Percentiles rank a stretch among this genome's conserved stretches.
Evolutionary conservation across 1,140 invertebrate genomes (phyloP).

Genomic region (Dendrolimus punctatus): DNA sequence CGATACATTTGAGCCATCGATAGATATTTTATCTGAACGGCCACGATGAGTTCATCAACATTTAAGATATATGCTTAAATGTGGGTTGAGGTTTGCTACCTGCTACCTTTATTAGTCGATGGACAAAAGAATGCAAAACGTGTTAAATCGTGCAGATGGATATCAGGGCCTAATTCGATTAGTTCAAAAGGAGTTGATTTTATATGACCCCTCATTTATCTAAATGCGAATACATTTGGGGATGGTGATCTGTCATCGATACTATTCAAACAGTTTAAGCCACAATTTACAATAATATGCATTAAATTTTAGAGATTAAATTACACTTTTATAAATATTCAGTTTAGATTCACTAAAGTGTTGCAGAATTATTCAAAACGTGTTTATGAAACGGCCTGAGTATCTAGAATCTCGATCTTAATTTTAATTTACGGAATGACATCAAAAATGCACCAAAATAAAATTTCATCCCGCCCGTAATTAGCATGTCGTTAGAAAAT

Average conservation of each 20-base stretch:
- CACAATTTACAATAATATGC: no score
- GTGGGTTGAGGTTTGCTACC: constrained; percentile 45
- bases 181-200: constrained; percentile 64
- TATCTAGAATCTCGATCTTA: no score
- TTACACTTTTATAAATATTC: no score
- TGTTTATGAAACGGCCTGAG: no score
- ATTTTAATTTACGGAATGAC: no score
- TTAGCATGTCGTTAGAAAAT: no score
- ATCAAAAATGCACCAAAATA: no score
- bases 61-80: constrained; percentile 42
- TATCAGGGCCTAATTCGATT: constrained; percentile 67
- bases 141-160: constrained; percentile 62
- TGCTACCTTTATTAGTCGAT: constrained; percentile 56
- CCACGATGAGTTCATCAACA: constrained; percentile 58
- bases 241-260: constrained; percentile 17
- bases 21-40: constrained; percentile 34
- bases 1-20: constrained; percentile 35
- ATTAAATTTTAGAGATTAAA: no score
- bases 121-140: constrained; percentile 65
- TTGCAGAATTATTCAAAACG: no score
- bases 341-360: no score
- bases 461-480: no score
- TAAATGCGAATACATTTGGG: constrained; percentile 37
- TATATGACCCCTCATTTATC: constrained; percentile 59
- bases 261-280: not conserved